Percentiles rank a stretch among this genome's conserved stretches.
These are phyloP conservation scores for Lycocerus yunnanus DNA, from an alignment of 2,888 invertebrate genomes.

Conservation along the genomic window DNA sequence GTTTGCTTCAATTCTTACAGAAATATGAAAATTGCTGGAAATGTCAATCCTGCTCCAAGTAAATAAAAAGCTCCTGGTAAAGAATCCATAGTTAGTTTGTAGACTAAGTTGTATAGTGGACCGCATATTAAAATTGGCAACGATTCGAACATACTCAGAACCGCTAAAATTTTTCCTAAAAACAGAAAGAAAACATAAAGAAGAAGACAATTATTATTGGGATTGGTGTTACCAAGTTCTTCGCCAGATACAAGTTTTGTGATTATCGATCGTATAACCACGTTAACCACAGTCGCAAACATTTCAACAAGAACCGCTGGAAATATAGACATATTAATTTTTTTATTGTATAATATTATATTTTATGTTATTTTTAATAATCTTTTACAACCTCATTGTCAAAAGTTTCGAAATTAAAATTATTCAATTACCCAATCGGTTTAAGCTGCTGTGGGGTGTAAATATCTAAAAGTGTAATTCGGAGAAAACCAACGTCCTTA, in stretches of 20 bases:
- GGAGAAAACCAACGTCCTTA: no score
- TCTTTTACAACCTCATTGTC: no score
- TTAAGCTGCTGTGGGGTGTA: no score
- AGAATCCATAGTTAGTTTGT: constrained; percentile 42
- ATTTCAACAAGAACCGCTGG: constrained; percentile 60
- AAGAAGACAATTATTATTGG: neutral
- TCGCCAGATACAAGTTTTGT: constrained; percentile 61
- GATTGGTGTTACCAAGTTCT: constrained; percentile 57
- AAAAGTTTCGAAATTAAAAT: no score
- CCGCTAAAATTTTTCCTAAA: constrained; percentile 57
- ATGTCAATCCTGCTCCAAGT: constrained; percentile 41
- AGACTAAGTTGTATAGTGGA: constrained; percentile 48
- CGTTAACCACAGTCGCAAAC: constrained; percentile 57
- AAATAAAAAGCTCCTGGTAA: constrained; percentile 47
- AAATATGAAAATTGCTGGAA: constrained; percentile 45
- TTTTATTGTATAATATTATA: no score
- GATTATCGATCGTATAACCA: constrained; percentile 62
- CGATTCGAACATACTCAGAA: constrained; percentile 48
- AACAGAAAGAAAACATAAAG: neutral
- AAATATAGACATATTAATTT: neutral
- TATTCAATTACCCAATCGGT: no score
- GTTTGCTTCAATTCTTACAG: constrained; percentile 41
- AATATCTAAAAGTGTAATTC: no score
- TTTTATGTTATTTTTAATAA: no score
- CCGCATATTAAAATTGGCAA: constrained; percentile 47